A percentile compares a stretch with the other conserved stretches of the same genome.
Evolutionary conservation across 1,140 invertebrate genomes (phyloP).

Genomic region (Drosophila asahinai): DNA sequence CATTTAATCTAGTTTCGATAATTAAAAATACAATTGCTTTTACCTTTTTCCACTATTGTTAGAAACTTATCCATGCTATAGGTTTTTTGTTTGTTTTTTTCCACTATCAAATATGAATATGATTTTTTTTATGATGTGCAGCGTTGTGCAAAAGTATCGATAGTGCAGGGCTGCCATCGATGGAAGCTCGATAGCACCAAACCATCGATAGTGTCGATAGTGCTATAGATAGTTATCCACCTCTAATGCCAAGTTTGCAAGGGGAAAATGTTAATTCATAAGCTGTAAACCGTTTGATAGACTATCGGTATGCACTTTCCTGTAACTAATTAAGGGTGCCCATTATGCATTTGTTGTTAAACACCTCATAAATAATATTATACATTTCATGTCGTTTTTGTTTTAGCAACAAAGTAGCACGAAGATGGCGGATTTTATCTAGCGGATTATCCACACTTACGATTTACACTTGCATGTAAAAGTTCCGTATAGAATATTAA

Average conservation of each 20-base stretch:
- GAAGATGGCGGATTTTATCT: neutral
- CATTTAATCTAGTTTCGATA: too few species aligned
- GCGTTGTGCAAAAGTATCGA: too few species aligned
- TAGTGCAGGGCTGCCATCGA: too few species aligned
- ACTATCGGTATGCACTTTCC: neutral
- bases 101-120: too few species aligned
- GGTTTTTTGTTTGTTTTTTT: too few species aligned
- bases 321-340: neutral
- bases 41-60: too few species aligned
- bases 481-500: conserved; percentile 1
- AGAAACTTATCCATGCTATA: too few species aligned
- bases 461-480: neutral
- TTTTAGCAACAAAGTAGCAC: conserved; percentile 10
- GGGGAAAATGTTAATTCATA: neutral
- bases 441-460: conserved; percentile 9
- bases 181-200: too few species aligned
- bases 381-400: conserved; percentile 3
- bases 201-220: too few species aligned
- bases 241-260: neutral
- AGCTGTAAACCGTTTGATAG: neutral
- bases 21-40: too few species aligned
- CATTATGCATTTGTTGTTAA: neutral
- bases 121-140: too few species aligned
- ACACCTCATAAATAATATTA: neutral
- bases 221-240: too few species aligned